A percentile compares a stretch with the other conserved stretches of the same genome.
These are phyloP conservation scores for Eubasilissa splendida DNA, from an alignment of 2,888 invertebrate species.

Conservation along the genomic window DNA sequence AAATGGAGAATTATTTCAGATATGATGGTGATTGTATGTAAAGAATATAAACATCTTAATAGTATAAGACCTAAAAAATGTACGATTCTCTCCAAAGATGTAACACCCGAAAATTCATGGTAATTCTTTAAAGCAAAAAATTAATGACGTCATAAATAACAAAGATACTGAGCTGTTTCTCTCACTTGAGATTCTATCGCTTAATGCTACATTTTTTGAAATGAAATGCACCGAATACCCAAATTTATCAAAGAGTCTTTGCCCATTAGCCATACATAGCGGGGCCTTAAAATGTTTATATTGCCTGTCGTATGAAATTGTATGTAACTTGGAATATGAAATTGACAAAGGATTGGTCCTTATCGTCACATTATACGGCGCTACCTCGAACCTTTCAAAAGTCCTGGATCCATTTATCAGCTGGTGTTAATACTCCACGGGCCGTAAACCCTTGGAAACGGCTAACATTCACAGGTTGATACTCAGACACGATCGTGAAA, in stretches of 20 bases:
- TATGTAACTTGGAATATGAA: slow-evolving; percentile 11
- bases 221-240: neutral
- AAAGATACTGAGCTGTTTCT: too few species aligned
- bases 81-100: too few species aligned
- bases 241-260: neutral
- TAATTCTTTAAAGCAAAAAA: too few species aligned
- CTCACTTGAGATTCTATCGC: neutral
- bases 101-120: too few species aligned
- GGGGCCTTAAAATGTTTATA: slow-evolving; percentile 3
- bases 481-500: too few species aligned
- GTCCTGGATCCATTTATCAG: slow-evolving; percentile 26
- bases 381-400: neutral
- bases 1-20: too few species aligned
- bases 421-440: neutral
- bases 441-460: neutral
- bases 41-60: too few species aligned
- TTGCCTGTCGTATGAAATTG: neutral
- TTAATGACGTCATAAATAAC: too few species aligned
- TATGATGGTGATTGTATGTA: too few species aligned
- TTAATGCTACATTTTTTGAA: neutral
- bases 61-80: too few species aligned
- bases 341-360: slow-evolving; percentile 18
- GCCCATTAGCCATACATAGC: neutral
- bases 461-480: neutral
- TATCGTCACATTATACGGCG: slow-evolving; percentile 21